A percentile compares a stretch with the other conserved stretches of the same genome.
These are phyloP conservation scores for Miltochrista miniata DNA, from an alignment of 2,888 invertebrate species.

Conservation along the genomic window DNA sequence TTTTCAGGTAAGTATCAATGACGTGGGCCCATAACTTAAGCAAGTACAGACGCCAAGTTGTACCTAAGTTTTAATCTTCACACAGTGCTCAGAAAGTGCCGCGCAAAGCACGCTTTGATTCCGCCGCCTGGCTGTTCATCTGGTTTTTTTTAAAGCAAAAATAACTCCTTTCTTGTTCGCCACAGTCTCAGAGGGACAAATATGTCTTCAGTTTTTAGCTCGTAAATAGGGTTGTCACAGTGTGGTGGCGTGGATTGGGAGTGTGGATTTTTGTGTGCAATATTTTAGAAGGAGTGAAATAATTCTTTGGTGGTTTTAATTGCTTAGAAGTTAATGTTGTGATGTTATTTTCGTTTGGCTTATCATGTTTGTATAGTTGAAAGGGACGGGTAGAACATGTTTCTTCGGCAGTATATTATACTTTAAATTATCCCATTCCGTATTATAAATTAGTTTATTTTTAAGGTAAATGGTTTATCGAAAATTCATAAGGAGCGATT, in stretches of 20 bases:
- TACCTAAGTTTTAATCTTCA: conserved; percentile 1
- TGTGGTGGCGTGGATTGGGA: neutral
- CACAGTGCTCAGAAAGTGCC: conserved; percentile 3
- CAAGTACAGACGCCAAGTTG: neutral
- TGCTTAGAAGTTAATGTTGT: neutral
- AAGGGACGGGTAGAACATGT: too few species aligned
- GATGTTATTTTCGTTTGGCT: neutral
- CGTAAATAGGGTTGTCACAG: conserved; percentile 29
- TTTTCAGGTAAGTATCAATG: conserved; percentile 6
- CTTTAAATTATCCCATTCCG: too few species aligned
- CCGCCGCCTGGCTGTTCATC: conserved; percentile 47
- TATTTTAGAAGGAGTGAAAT: neutral
- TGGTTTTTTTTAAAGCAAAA: conserved; percentile 49
- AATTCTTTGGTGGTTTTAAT: neutral
- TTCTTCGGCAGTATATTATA: too few species aligned
- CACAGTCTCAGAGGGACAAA: conserved; percentile 38
- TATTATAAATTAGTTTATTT: too few species aligned
- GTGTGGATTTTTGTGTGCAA: conserved; percentile 1
- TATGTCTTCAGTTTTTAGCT: conserved; percentile 41
- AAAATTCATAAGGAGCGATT: too few species aligned
- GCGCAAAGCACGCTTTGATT: conserved; percentile 40
- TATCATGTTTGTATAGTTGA: too few species aligned
- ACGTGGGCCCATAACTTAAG: conserved; percentile 3
- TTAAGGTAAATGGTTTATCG: too few species aligned
- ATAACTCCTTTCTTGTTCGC: conserved; percentile 52